Evolutionary conservation across 1,140 invertebrate genomes (phyloP), one percentile per base, ranked within the genome.

Genomic region (Sycophaga agraensis): DNA sequence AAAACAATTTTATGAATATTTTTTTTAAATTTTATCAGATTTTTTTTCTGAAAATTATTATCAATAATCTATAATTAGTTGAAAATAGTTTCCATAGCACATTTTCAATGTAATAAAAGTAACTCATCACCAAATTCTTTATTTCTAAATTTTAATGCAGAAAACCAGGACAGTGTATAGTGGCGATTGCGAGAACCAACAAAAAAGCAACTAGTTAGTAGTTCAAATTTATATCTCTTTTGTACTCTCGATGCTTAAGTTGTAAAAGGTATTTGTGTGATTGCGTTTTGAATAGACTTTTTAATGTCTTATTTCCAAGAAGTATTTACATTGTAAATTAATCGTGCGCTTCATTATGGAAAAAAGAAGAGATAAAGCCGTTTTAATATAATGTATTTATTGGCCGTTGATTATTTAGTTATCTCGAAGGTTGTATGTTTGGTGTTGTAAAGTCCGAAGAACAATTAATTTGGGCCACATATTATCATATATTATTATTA

Each of bases 271-370:
- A 39, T 11, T 21, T 22, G 21, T 57, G 28, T 57, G 14, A 58
- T 58, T 21, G 34, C 16, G n/a, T 42, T 42, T 22, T 35, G 2
- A 45, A 46, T 45, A 57, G 40, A 57, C 28, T 59, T 50, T 40
- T 17, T 17, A 53, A 21, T 35, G 4, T 48, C 45, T n/a, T 34
- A 59, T 17, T 59, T 59, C 56, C 39, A 39, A 59, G 35, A 59
- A 59, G 24, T 59, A 50, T 21, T 6, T 14, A 50, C 11, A 50
- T 42, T 59, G 37, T 50, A 59, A 59, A 59, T 59, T 40, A 31
- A 40, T 28, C 14, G 11, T 40, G 34, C 22, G 34, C 21, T 26
- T 40, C 9, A 22, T 16, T 53, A 14, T 40, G 24, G 34, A 40
- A 16, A 39, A 16, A 40, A 31, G 14, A 43, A 21, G 24, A 35